A percentile compares a stretch with the other conserved stretches of the same genome.
Conservation (phyloP, 2,113 vertebrate species). For the Fregata magnificens region DNA sequence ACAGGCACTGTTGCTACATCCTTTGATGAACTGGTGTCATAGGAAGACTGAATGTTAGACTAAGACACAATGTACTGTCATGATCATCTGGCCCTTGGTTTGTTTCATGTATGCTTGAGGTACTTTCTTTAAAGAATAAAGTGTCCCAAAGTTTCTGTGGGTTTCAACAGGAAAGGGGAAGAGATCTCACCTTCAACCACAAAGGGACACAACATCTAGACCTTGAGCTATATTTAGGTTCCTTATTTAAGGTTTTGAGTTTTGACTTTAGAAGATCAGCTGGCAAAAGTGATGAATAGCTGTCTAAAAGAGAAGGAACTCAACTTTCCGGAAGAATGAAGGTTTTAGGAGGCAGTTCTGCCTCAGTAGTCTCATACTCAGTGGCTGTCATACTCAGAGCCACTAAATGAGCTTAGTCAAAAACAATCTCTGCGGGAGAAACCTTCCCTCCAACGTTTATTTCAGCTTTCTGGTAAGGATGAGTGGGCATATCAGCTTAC, state of each 20-base stretch:
- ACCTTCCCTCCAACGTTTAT: accelerated
- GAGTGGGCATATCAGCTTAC: neutral
- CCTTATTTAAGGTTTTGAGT: neutral
- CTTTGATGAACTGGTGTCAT: neutral
- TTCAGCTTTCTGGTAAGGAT: neutral
- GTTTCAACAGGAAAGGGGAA: neutral
- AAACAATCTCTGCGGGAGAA: neutral
- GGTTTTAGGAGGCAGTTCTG: neutral
- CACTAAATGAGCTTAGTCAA: neutral
- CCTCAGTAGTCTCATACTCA: neutral
- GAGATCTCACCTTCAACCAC: neutral
- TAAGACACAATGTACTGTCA: neutral
- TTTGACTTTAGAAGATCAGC: neutral
- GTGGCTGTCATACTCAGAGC: neutral
- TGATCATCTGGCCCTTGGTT: neutral
- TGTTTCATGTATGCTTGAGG: neutral
- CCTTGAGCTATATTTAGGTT: neutral
- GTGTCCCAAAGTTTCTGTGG: neutral
- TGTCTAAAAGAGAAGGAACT: neutral
- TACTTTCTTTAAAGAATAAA: neutral
- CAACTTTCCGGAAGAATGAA: neutral
- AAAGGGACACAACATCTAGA: neutral
- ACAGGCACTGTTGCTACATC: neutral
- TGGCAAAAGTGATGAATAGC: neutral
- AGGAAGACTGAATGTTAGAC: neutral